These are phyloP conservation scores for Pycnomerus fuliginosus DNA, from an alignment of 2,888 invertebrate genomes.

Conservation along the genomic window DNA sequence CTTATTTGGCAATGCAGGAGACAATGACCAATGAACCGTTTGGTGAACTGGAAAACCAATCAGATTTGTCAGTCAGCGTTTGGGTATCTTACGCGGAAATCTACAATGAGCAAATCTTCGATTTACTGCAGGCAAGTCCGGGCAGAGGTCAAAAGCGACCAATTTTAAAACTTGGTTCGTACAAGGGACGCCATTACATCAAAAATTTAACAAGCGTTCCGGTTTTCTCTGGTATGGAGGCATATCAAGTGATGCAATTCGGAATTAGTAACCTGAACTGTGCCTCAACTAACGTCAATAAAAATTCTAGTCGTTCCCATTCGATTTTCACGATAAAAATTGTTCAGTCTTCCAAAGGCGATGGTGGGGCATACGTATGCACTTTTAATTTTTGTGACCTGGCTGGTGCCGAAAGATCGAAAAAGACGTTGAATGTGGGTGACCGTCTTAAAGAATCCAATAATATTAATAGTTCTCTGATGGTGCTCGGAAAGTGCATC, in stretches of 20 bases:
- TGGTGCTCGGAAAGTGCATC: constrained; percentile 82
- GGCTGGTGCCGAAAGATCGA: constrained; percentile 83
- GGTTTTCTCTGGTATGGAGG: constrained; percentile 66
- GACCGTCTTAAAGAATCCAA: constrained; percentile 79
- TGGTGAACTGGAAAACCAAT: constrained; percentile 14
- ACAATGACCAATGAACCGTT: no score
- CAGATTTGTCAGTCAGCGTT: constrained; percentile 50
- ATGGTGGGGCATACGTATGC: constrained; percentile 40
- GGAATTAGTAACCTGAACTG: constrained; percentile 76
- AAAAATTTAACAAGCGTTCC: constrained; percentile 56
- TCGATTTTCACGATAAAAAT: constrained; percentile 83
- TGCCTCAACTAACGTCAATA: constrained; percentile 77
- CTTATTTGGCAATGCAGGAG: no score
- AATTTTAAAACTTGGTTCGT: no score
- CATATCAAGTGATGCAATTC: constrained; percentile 72
- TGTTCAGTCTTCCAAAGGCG: constrained; percentile 57
- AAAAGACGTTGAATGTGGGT: constrained; percentile 72
- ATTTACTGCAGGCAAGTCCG: constrained; percentile 64
- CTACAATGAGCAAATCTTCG: constrained; percentile 88
- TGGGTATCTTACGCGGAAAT: constrained; percentile 91
- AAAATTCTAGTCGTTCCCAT: constrained; percentile 84
- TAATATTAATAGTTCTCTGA: constrained; percentile 85
- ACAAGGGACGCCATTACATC: constrained; percentile 56
- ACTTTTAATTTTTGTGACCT: constrained; percentile 83
- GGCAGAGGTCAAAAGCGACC: constrained; percentile 47